These are phyloP conservation scores for Pithys albifrons DNA, from an alignment of 2,113 vertebrate genomes.

Conservation along the genomic window DNA sequence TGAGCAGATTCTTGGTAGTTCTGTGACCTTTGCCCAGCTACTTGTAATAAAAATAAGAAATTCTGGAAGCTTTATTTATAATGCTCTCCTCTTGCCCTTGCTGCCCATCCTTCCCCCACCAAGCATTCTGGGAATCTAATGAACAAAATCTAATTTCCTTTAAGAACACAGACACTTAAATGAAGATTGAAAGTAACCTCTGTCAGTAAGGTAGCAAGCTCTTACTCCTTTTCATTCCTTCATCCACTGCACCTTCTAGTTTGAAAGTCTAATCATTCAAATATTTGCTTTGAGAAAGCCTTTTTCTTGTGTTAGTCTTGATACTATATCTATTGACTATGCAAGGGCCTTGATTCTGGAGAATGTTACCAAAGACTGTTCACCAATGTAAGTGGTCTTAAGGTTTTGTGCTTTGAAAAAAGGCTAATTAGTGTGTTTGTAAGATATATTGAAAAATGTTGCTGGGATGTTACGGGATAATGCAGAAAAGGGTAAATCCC, in stretches of 20 bases:
- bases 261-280: background rate
- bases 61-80: background rate
- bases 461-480: background rate
- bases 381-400: background rate
- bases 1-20: background rate
- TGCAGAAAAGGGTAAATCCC: background rate
- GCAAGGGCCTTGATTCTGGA: background rate
- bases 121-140: background rate
- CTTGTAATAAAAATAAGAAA: background rate
- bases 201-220: background rate
- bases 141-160: background rate
- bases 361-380: background rate
- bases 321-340: background rate
- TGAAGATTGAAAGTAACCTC: background rate
- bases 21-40: background rate
- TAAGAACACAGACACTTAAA: background rate
- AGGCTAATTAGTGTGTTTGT: background rate
- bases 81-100: background rate
- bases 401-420: background rate
- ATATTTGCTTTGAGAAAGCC: background rate
- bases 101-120: fast-evolving
- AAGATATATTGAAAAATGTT: background rate
- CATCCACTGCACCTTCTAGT: background rate
- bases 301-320: background rate
- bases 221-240: background rate